phyloP scores from a whole-genome alignment of 2,888 invertebrate genomes.

The Oxystoma pomonae region DNA sequence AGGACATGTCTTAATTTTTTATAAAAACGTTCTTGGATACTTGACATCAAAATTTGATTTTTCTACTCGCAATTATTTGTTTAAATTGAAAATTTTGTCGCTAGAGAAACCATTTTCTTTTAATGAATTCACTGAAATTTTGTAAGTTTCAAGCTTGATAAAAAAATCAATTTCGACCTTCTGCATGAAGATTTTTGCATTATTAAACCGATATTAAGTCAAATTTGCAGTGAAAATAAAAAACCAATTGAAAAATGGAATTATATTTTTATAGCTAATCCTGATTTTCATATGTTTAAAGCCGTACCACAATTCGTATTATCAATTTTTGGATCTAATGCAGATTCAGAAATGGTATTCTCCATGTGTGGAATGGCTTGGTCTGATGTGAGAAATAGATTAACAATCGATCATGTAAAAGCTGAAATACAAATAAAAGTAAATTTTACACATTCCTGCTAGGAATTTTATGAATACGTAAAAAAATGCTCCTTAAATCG shows the following conservation, averaged over 20 bases:
- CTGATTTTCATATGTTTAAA: background rate
- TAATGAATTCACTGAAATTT: background rate
- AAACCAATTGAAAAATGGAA: background rate
- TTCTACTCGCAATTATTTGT: background rate
- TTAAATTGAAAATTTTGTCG: background rate
- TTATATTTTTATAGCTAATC: background rate
- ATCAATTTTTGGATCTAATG: background rate
- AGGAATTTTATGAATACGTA: no score
- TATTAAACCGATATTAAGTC: background rate
- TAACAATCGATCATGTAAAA: background rate
- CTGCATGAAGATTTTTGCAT: background rate
- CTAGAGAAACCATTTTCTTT: no score
- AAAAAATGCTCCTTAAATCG: no score
- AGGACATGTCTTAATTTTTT: background rate
- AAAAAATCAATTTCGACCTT: background rate
- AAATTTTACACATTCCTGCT: no score
- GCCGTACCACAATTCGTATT: background rate
- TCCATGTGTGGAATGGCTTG: background rate
- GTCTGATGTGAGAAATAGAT: background rate
- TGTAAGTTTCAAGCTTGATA: background rate
- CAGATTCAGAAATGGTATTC: background rate
- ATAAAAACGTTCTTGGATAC: background rate
- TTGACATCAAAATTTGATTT: background rate
- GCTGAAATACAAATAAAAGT: background rate
- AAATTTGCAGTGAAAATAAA: background rate